phyloP scores from a whole-genome alignment of 2,888 invertebrate genomes.

The Acronicta aceris region DNA sequence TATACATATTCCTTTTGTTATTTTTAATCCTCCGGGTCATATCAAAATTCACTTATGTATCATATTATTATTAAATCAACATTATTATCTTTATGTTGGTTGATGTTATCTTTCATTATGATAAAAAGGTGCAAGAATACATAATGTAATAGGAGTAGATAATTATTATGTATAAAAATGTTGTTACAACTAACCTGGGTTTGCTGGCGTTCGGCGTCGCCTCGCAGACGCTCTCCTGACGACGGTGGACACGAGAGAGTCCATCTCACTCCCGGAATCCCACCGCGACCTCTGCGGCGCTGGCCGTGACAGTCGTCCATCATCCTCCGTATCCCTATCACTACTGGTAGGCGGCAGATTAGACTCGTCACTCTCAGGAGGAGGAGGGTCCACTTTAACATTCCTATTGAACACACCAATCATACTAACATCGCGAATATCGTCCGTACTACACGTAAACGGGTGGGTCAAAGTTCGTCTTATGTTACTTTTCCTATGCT shows the following conservation, averaged over 20 bases:
- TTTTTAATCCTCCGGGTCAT: neutral
- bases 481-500: conserved; percentile 85
- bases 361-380: conserved; percentile 84
- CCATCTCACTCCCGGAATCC: conserved; percentile 88
- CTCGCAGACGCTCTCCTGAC: conserved; percentile 91
- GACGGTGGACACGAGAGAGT: conserved; percentile 90
- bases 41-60: neutral
- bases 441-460: conserved; percentile 77
- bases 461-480: conserved; percentile 86
- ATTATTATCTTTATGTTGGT: neutral
- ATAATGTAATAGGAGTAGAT: neutral
- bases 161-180: too few species aligned
- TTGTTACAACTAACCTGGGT: conserved; percentile 77
- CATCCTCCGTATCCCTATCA: conserved; percentile 87
- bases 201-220: conserved; percentile 86
- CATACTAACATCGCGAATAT: conserved; percentile 76
- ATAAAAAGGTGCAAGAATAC: neutral
- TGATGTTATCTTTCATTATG: neutral
- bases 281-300: conserved; percentile 77
- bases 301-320: conserved; percentile 74
- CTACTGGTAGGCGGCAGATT: conserved; percentile 85
- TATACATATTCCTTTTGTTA: neutral
- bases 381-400: conserved; percentile 73
- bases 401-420: conserved; percentile 74
- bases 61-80: neutral